Base-by-base conservation (phyloP, 2,113 vertebrate genomes). In the Plectropomus leopardus region DNA sequence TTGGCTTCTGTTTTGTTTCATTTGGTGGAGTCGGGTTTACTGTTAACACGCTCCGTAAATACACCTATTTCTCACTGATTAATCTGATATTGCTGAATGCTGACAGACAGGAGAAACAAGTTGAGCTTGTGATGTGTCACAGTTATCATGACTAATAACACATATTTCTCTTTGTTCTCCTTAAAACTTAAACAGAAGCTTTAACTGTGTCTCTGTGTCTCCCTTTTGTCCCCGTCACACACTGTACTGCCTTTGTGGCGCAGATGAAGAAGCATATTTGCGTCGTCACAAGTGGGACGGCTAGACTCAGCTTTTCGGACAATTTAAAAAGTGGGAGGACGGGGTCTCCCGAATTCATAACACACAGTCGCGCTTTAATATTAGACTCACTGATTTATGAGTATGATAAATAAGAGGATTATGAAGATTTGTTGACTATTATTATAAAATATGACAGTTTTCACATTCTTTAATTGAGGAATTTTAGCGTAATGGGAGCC, bases 161-260 rank as follows among this genome's bases (percentile, higher is more conserved):
- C 36, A 40, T 58, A 24, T 26, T 32, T 34, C 17, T 24, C 50
- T 65, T 53, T 42, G 44, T 42, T 30, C 23, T 4, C 28, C 14
- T 63, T 13, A 9, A 24, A 40, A 40, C 9, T 40, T 40, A 40
- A 40, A 40, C 36, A 40, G 36, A 11, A 40, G 36, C 36, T 40
- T 40, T 9, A 40, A 40, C 36, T 40, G 36, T 40, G 16, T 17
- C 3, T 28, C 32, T 72, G 24, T 58, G 40, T 32, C 23, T 76
- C 63, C 16, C 45, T 19, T 72, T 72, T 60, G 72, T 70, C 28
- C 19, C 24, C 3, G 11, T 61, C 6, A 0, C 2, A 26, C 44
- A 89, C 73, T 87, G 66, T 47, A 0, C 21, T 1, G 28, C 36
- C 78, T 90, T 92, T 86, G 87, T 92, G 32, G 19, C 3, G 24